Conservation (phyloP, 2,888 invertebrate genomes). For the Parasteatoda lunata region DNA sequence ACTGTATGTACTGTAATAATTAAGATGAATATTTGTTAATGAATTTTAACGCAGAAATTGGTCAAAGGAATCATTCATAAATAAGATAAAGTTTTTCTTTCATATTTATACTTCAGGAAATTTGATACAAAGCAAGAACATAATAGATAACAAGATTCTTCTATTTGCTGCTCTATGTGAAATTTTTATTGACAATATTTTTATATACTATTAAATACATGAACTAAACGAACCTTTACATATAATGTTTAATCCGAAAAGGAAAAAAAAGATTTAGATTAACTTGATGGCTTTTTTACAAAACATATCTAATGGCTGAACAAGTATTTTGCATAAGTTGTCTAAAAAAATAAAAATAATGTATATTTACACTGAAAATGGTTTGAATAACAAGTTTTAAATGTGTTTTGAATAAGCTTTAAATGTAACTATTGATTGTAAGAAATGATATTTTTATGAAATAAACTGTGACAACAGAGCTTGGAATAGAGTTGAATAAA, state of each 20-base stretch:
- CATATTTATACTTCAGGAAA: too few relatives aligned
- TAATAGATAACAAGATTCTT: too few relatives aligned
- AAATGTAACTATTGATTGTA: conserved; percentile 25
- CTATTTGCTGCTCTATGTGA: too few relatives aligned
- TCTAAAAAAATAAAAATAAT: background rate
- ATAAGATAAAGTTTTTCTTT: too few relatives aligned
- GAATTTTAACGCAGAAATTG: too few relatives aligned
- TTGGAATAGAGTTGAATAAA: conserved; percentile 65
- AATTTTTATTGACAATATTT: too few relatives aligned
- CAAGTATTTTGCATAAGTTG: background rate
- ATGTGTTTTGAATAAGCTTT: conserved; percentile 13
- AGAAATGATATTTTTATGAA: conserved; percentile 56
- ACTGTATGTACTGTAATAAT: too few relatives aligned
- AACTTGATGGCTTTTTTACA: background rate
- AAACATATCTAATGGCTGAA: background rate
- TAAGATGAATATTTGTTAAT: too few relatives aligned
- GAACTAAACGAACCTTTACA: too few relatives aligned
- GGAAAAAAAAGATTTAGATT: background rate
- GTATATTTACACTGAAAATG: background rate
- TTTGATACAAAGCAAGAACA: too few relatives aligned
- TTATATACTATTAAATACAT: too few relatives aligned
- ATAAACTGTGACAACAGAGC: conserved; percentile 64
- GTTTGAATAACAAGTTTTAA: background rate
- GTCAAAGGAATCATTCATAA: too few relatives aligned
- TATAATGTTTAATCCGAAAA: background rate